These are phyloP conservation scores for Chaenodraco wilsoni DNA, from an alignment of 2,797 vertebrate genomes.

Conservation along the genomic window DNA sequence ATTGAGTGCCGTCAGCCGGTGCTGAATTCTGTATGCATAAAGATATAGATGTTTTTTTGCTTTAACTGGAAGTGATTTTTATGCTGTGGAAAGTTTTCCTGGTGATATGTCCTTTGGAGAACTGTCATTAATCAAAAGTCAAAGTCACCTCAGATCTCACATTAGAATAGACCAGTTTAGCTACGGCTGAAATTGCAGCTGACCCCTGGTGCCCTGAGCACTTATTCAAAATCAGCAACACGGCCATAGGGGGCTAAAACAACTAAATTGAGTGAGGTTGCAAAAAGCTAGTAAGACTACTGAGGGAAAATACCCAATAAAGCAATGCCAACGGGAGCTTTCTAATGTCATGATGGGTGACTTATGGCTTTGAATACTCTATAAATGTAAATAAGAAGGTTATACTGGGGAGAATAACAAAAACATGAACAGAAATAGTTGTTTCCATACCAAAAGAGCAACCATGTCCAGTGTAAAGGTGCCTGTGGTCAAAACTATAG, in stretches of 20 bases:
- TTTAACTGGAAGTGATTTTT: conserved; percentile 75
- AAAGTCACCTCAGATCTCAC: conserved; percentile 85
- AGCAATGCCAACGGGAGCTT: conserved; percentile 67
- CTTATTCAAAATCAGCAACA: conserved; percentile 84
- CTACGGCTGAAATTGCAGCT: conserved; percentile 81
- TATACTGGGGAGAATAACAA: conserved; percentile 35
- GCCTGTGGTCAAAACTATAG: conserved; percentile 1
- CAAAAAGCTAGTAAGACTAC: conserved; percentile 72
- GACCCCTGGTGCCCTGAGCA: conserved; percentile 79
- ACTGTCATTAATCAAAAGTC: conserved; percentile 85
- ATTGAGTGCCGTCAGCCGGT: conserved; percentile 60
- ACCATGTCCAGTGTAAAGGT: conserved; percentile 28
- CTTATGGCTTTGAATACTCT: conserved; percentile 60
- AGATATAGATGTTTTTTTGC: conserved; percentile 72
- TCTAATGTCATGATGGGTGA: conserved; percentile 68
- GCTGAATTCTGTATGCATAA: conserved; percentile 66
- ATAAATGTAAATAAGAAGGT: conserved; percentile 70
- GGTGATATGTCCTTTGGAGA: conserved; percentile 81
- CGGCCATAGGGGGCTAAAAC: conserved; percentile 79
- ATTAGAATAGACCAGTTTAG: conserved; percentile 83
- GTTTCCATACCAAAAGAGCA: conserved; percentile 18
- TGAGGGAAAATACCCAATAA: conserved; percentile 71
- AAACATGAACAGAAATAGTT: conserved; percentile 22
- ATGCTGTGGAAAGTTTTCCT: conserved; percentile 76
- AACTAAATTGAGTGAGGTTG: conserved; percentile 81